Evolutionary conservation across 2,888 invertebrate species (phyloP), one percentile per base, ranked within the genome.

Genomic region (Metellina segmentata): DNA sequence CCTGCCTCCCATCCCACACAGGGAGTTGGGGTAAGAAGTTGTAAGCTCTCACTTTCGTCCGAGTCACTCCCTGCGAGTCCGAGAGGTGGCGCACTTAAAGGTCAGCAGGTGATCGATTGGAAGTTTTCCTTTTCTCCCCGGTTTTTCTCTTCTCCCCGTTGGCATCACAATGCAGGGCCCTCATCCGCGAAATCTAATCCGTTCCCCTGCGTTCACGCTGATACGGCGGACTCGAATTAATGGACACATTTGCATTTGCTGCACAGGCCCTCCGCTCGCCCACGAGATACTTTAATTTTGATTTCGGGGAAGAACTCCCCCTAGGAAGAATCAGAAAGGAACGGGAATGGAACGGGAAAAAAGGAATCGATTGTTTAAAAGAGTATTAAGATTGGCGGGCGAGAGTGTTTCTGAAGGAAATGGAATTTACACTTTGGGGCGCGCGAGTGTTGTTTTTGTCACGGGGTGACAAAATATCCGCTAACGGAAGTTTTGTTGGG

Each of bases 61-160:
- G 52, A 53, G 81, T 88, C 81, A 82, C 75, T 88, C 81, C 20
- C 69, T 9, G 9, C 49, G 19, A 77, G 89, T 82, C 89, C 89
- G 81, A 89, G 81, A 89, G 89, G 89, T 89, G 89, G 89, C 89
- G 89, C 89, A 74, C 75, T 77, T 89, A 89, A 89, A 89, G 89
- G 89, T 89, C 89, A 89, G 82, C 82, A 77, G 75, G 70, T 89
- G 89, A 89, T 89, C 89, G 89, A 89, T 89, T 89, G 89, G 61
- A 61, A 85, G 71, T 82, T 89, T 89, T 82, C 82, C 82, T 89
- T 82, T 89, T 75, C 82, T 81, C 75, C 77, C 74, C 75, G 13
- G 89, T 19, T 69, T 70, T 69, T 82, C 89, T 89, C 69, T 77
- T 89, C 82, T 48, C 75, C 70, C 82, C 77, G 34, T 82, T 61